phyloP scores from a whole-genome alignment of 2,797 vertebrate genomes.

The Pterois miles region DNA sequence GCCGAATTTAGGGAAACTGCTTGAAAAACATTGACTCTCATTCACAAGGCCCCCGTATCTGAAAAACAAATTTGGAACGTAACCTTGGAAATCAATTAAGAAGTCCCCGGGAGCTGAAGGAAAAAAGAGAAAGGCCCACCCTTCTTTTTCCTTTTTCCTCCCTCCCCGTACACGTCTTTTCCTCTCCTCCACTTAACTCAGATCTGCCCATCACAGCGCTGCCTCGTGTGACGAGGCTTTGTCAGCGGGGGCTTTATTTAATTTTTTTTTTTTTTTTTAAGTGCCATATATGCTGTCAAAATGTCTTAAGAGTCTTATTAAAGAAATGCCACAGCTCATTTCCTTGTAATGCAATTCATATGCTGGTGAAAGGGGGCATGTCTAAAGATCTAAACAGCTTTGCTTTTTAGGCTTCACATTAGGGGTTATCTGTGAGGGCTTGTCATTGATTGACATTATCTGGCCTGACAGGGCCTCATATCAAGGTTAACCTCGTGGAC shows the following conservation, averaged over 20 bases:
- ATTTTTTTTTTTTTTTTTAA: constrained; percentile 69
- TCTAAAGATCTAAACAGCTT: constrained; percentile 85
- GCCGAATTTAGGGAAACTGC: constrained; percentile 70
- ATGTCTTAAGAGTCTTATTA: constrained; percentile 85
- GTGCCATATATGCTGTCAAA: constrained; percentile 84
- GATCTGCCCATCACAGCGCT: constrained; percentile 68
- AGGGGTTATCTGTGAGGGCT: constrained; percentile 83
- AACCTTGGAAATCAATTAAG: constrained; percentile 87
- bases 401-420: constrained; percentile 85
- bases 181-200: constrained; percentile 61
- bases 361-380: constrained; percentile 81
- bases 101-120: constrained; percentile 69
- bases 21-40: constrained; percentile 74
- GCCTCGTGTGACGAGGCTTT: constrained; percentile 64
- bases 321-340: constrained; percentile 85
- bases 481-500: constrained; percentile 86
- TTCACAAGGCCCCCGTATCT: constrained; percentile 63
- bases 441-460: constrained; percentile 86
- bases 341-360: constrained; percentile 83
- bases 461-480: constrained; percentile 83
- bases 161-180: constrained; percentile 40
- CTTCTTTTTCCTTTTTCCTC: constrained; percentile 27
- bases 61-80: constrained; percentile 83
- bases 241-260: constrained; percentile 70
- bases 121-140: constrained; percentile 65